Evolutionary conservation across 2,113 vertebrate genomes (phyloP).

Genomic region (Coptodon bakossiorum): DNA sequence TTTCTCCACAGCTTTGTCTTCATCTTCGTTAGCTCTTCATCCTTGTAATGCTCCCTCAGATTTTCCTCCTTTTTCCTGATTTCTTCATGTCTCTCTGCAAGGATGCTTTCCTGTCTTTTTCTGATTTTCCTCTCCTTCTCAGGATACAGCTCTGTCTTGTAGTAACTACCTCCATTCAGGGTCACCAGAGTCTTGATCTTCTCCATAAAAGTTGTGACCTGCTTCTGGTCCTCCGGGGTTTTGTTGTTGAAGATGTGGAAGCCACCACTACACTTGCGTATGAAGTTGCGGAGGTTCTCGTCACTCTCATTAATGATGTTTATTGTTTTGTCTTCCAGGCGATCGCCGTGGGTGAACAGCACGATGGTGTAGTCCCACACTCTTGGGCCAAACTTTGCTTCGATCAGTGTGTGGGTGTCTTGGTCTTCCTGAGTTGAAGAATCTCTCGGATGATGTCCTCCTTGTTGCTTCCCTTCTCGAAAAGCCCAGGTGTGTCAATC

Average conservation of each 20-base stretch:
- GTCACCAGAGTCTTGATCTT: constrained; percentile 56
- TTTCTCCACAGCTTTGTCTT: constrained; percentile 21
- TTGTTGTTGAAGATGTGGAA: constrained; percentile 63
- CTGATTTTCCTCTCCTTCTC: constrained; percentile 23
- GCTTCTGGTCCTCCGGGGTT: background rate
- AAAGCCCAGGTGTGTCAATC: constrained; percentile 59
- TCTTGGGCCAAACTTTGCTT: constrained; percentile 40
- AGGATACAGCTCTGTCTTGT: constrained; percentile 16
- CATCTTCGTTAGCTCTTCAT: constrained; percentile 10
- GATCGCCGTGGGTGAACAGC: constrained; percentile 55
- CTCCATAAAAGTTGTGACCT: constrained; percentile 33
- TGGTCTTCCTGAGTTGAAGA: constrained; percentile 47
- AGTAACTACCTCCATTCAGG: constrained; percentile 45
- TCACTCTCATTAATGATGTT: constrained; percentile 26
- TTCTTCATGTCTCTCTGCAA: background rate
- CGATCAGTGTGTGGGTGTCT: constrained; percentile 37
- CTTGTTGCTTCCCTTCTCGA: constrained; percentile 4
- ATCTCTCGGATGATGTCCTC: constrained; percentile 26
- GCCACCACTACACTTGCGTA: constrained; percentile 49
- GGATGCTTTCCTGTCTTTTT: constrained; percentile 16
- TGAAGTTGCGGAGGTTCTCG: constrained; percentile 30
- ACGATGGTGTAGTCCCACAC: constrained; percentile 62
- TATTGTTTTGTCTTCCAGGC: constrained; percentile 25
- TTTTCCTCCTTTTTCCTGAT: background rate
- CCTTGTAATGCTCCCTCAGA: background rate